Conservation (phyloP, 2,888 invertebrate genomes). For the Epinotia brunnichana region DNA sequence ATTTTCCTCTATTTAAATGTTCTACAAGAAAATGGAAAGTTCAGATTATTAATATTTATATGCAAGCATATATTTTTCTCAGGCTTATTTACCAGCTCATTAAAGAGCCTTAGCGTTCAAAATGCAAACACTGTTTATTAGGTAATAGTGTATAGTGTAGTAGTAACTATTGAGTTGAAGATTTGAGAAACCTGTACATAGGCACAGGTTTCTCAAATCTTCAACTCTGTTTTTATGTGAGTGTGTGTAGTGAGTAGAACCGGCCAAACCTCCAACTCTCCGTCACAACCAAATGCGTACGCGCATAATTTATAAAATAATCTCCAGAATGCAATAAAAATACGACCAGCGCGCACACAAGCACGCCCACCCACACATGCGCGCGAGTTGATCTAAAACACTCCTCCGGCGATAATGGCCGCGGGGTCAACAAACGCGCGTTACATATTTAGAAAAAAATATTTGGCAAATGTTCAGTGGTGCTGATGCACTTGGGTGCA, state of each 20-base stretch:
- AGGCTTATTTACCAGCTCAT: too few relatives aligned
- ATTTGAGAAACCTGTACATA: too few relatives aligned
- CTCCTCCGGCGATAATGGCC: slow-evolving; percentile 78
- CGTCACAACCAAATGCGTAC: slow-evolving; percentile 23
- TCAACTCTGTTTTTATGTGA: too few relatives aligned
- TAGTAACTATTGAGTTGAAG: too few relatives aligned
- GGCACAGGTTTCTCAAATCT: too few relatives aligned
- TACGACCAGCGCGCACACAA: slow-evolving; percentile 30
- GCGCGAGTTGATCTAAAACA: slow-evolving; percentile 76
- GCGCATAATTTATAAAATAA: slow-evolving; percentile 35
- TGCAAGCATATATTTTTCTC: too few relatives aligned
- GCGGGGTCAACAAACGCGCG: slow-evolving; percentile 68
- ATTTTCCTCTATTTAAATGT: too few relatives aligned
- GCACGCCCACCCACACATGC: slow-evolving; percentile 51
- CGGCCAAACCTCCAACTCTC: slow-evolving; percentile 3
- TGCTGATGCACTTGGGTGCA: slow-evolving; percentile 58
- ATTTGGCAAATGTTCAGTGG: slow-evolving; percentile 81
- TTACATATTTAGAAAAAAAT: slow-evolving; percentile 84
- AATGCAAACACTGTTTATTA: too few relatives aligned
- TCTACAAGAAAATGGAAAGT: too few relatives aligned
- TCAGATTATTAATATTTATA: too few relatives aligned
- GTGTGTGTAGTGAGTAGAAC: background rate
- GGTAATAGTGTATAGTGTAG: too few relatives aligned
- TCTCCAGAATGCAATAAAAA: slow-evolving; percentile 42
- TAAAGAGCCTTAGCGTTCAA: too few relatives aligned